A percentile compares a stretch with the other conserved stretches of the same genome.
These are phyloP conservation scores for Melanaphis sacchari DNA, from an alignment of 1,140 invertebrate genomes.

Conservation along the genomic window DNA sequence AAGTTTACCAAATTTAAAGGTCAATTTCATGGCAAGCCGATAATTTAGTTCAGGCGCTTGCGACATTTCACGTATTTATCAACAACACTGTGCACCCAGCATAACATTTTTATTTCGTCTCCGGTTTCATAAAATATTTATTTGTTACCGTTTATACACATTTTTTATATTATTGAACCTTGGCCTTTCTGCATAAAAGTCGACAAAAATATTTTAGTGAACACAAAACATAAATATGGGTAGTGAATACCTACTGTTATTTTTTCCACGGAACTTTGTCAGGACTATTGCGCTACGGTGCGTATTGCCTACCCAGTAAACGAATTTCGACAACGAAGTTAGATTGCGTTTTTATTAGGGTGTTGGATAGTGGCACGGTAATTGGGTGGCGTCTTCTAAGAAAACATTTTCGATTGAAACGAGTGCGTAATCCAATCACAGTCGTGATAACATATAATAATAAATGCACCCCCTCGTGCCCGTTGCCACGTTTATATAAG, in stretches of 20 bases:
- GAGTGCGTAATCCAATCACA: slow-evolving; percentile 55
- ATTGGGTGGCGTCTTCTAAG: background rate
- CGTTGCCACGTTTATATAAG: background rate
- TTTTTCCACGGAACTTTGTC: background rate
- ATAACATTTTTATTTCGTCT: slow-evolving; percentile 25
- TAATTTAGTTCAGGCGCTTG: background rate
- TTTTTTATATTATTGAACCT: background rate
- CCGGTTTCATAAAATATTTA: background rate
- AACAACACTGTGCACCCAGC: background rate
- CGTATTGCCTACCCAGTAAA: background rate
- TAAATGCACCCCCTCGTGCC: slow-evolving; percentile 31
- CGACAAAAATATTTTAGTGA: background rate
- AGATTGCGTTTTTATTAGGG: slow-evolving; percentile 45
- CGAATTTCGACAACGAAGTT: slow-evolving; percentile 37
- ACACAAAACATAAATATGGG: background rate
- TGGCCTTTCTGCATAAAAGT: background rate
- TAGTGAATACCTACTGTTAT: background rate
- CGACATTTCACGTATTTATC: slow-evolving; percentile 4
- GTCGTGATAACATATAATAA: slow-evolving; percentile 43
- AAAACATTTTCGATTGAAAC: slow-evolving; percentile 54
- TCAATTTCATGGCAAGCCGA: slow-evolving; percentile 5
- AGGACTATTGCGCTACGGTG: too few species aligned
- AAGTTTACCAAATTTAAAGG: slow-evolving; percentile 22
- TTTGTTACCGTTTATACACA: background rate
- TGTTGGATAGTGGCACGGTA: background rate